Percentiles rank a stretch among this genome's conserved stretches.
These are phyloP conservation scores for Hippopotamyrus pictus DNA, from an alignment of 2,797 vertebrate species.

Conservation along the genomic window DNA sequence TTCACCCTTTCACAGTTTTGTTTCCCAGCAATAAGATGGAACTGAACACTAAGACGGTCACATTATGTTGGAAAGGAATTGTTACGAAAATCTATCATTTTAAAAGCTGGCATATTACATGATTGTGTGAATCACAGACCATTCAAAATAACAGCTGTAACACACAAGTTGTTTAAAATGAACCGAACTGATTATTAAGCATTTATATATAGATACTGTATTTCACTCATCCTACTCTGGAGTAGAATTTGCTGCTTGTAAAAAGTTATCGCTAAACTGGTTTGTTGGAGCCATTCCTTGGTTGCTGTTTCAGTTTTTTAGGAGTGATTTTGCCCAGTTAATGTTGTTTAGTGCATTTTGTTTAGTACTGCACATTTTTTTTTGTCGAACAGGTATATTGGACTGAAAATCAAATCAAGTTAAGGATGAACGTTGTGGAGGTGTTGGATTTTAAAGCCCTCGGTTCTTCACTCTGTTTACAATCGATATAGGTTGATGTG, in stretches of 20 bases:
- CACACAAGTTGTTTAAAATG: neutral
- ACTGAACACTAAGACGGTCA: neutral
- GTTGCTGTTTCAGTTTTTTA: neutral
- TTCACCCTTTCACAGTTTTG: neutral
- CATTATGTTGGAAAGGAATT: neutral
- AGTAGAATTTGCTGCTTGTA: neutral
- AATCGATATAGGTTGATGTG: neutral
- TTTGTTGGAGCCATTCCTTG: neutral
- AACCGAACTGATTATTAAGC: neutral
- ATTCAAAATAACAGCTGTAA: neutral
- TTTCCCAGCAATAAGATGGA: neutral
- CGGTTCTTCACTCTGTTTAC: neutral
- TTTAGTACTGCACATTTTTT: neutral
- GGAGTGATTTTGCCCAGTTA: neutral
- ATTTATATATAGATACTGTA: neutral
- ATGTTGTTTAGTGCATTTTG: neutral
- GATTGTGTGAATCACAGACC: neutral
- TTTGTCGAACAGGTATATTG: neutral
- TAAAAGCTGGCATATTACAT: neutral
- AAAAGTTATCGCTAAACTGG: neutral
- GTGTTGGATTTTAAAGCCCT: neutral
- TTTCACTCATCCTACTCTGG: neutral
- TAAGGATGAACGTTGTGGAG: neutral
- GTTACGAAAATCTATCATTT: neutral
- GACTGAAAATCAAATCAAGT: neutral